Base-by-base conservation (phyloP, 2,113 vertebrate species). In the Calonectris borealis region DNA sequence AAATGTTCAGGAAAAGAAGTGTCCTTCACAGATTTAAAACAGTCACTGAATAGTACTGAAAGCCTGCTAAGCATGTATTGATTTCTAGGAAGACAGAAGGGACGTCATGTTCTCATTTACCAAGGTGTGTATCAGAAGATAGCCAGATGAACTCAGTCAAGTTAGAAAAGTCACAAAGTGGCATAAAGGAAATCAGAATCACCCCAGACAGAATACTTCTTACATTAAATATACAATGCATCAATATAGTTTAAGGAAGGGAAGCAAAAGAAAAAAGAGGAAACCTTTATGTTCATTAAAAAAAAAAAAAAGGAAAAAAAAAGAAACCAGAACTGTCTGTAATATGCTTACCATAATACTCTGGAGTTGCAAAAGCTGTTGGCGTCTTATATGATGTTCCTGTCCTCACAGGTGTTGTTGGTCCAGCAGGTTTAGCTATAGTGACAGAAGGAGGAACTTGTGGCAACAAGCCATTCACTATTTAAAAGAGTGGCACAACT, bases 281-380 rank as follows among this genome's bases (percentile, higher is more conserved):
- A 65, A 77, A 51, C 1, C 4, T 55, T 60, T 27, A 52, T 31
- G 5, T n/a, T 68, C 11, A 25, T 27, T 2, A 3, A 12, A 20
- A 34, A 32, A 9, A 31, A 38, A 9, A 19, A n/a, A 58, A 68
- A 3, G 18, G 11, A 16, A 46, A 19, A 36, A 19, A 68, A 24
- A 25, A 7, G 0, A 73, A 83, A 60, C 2, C 34, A 64, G 58
- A 76, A 49, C 36, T 36, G 16, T 32, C 58, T 60, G 9, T 55
- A 58, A 65, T 58, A 89, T 80, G 51, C 98, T 98, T 61, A 98
- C 98, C 97, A 44, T 97, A 79, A 57, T 98, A 97, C 31, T 98
- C 98, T 75, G 95, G 97, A 26, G 98, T 98, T 90, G 98, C 96
- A 87, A 98, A 96, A 94, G 68, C 97, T 60, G 98, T 98, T 52